Percentiles rank a stretch among this genome's conserved stretches.
phyloP scores from a whole-genome alignment of 2,113 vertebrate genomes.

The Boleophthalmus pectinirostris region DNA sequence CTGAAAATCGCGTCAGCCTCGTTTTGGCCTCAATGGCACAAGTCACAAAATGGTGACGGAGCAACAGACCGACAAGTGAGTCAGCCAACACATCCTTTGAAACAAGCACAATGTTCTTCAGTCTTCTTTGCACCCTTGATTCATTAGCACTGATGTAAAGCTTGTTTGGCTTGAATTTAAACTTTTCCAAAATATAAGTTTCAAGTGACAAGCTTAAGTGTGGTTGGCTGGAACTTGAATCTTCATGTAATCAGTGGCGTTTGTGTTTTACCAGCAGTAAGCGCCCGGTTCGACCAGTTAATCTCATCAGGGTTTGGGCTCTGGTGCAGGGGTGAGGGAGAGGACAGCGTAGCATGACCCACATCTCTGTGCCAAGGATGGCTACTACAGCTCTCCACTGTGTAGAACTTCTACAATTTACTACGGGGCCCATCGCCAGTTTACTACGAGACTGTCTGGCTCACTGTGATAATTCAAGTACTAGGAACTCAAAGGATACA shows the following conservation, averaged over 20 bases:
- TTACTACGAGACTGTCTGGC: slow-evolving; percentile 70
- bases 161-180: neutral
- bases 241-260: slow-evolving; percentile 67
- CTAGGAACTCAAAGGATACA: slow-evolving; percentile 56
- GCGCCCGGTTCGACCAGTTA: slow-evolving; percentile 66
- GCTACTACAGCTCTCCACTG: slow-evolving; percentile 51
- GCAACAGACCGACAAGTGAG: slow-evolving; percentile 4
- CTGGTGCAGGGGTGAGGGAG: slow-evolving; percentile 65
- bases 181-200: neutral
- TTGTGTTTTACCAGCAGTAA: slow-evolving; percentile 66
- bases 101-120: neutral
- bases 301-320: slow-evolving; percentile 76
- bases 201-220: slow-evolving; percentile 49
- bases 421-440: slow-evolving; percentile 64
- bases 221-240: slow-evolving; percentile 60
- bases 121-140: neutral
- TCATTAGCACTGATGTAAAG: neutral
- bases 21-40: slow-evolving; percentile 18
- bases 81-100: neutral
- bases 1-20: slow-evolving; percentile 12
- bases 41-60: slow-evolving; percentile 12
- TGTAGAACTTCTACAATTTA: slow-evolving; percentile 54
- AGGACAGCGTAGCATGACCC: slow-evolving; percentile 74
- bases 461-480: slow-evolving; percentile 63
- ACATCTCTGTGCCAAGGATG: slow-evolving; percentile 67